Conservation (phyloP, 2,113 vertebrate species). For the Sterrhoptilus dennistouni region DNA sequence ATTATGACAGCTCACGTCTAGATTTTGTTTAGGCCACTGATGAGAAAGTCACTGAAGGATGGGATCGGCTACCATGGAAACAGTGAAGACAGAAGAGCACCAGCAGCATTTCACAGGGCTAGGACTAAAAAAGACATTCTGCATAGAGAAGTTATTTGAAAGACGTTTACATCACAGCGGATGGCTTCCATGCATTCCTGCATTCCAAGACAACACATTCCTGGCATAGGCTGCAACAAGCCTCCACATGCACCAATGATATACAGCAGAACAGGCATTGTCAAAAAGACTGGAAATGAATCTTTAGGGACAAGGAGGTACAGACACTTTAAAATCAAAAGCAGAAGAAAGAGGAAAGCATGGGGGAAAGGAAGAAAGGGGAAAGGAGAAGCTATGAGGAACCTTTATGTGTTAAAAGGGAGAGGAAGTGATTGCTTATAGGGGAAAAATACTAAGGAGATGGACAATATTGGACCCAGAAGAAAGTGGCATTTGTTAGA, state of each 20-base stretch:
- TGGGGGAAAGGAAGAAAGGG: neutral
- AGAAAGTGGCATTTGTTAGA: neutral
- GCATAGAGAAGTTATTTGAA: neutral
- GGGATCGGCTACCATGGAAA: conserved; percentile 51
- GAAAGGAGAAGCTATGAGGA: neutral
- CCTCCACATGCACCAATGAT: neutral
- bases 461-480: neutral
- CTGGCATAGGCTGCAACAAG: neutral
- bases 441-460: neutral
- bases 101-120: neutral
- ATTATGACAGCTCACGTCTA: neutral
- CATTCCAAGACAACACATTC: neutral
- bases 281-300: neutral
- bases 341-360: neutral
- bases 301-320: neutral
- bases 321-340: neutral
- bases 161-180: neutral
- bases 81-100: neutral
- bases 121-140: neutral
- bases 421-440: neutral
- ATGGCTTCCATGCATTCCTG: neutral
- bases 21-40: conserved; percentile 42
- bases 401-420: neutral
- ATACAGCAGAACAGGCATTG: neutral
- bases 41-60: neutral